phyloP scores from a whole-genome alignment of 2,113 vertebrate species.

The Nibea coibor region DNA sequence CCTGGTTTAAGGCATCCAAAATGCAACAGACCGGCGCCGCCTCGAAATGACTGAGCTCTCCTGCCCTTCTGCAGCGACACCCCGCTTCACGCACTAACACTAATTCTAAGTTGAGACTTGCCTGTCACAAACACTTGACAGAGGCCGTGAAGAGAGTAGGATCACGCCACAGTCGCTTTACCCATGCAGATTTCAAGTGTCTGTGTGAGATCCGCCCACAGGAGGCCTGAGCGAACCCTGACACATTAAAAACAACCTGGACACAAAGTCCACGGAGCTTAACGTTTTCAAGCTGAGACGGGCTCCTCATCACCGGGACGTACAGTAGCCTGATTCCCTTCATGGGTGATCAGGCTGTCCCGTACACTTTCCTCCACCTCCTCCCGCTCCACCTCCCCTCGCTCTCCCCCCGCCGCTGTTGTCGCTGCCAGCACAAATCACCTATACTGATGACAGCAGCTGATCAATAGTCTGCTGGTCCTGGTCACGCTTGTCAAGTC shows the following conservation, averaged over 20 bases:
- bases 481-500: slow-evolving; percentile 64
- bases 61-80: slow-evolving; percentile 10
- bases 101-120: slow-evolving; percentile 14
- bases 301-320: too few relatives aligned
- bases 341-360: neutral
- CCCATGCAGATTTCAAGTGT: neutral
- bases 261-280: too few relatives aligned
- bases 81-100: slow-evolving; percentile 14
- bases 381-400: neutral
- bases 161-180: neutral
- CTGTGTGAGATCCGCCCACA: neutral
- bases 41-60: neutral
- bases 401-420: neutral
- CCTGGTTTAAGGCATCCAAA: neutral
- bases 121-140: slow-evolving; percentile 27
- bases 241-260: neutral
- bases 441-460: slow-evolving; percentile 69
- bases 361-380: neutral
- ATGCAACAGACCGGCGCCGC: neutral
- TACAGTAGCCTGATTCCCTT: neutral
- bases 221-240: neutral
- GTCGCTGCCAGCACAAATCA: slow-evolving; percentile 59
- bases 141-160: neutral
- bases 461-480: slow-evolving; percentile 65
- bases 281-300: too few relatives aligned